These are phyloP conservation scores for Chrysolina americana DNA, from an alignment of 2,888 invertebrate genomes.

Conservation along the genomic window DNA sequence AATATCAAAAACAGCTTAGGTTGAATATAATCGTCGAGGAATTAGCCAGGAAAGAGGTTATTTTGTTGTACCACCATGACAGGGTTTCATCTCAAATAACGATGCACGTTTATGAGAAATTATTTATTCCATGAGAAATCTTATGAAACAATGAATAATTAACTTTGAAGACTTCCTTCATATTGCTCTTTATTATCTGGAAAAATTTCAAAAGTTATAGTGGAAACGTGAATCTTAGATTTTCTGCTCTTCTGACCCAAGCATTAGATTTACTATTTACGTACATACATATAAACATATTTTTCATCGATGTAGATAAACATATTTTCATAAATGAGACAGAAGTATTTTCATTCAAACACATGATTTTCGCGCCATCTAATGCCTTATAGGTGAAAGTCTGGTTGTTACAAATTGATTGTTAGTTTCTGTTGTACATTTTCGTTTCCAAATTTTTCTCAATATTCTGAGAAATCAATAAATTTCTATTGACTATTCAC, in stretches of 20 bases:
- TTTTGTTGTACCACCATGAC: too few species aligned
- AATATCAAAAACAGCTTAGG: too few species aligned
- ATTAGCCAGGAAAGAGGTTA: too few species aligned
- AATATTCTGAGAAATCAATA: conserved; percentile 13
- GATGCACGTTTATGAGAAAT: not conserved
- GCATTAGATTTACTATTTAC: conserved; percentile 47
- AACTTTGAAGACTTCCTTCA: not conserved
- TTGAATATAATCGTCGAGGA: too few species aligned
- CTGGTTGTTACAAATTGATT: conserved; percentile 25
- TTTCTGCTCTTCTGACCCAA: conserved; percentile 31
- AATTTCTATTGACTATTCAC: not conserved
- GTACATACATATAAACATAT: conserved; percentile 63
- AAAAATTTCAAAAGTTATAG: not conserved
- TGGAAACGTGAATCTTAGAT: not conserved
- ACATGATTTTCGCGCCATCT: conserved; percentile 60
- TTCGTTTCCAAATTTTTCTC: conserved; percentile 15
- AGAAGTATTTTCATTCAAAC: conserved; percentile 67
- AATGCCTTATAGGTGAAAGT: conserved; percentile 56
- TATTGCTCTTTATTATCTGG: not conserved
- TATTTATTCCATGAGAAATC: not conserved
- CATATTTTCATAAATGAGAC: conserved; percentile 69
- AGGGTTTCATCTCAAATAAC: too few species aligned
- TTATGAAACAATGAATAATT: not conserved
- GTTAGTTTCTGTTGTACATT: not conserved
- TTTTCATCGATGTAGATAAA: conserved; percentile 68